These are phyloP conservation scores for Drosophila insularis DNA, from an alignment of 1,140 invertebrate species.

Conservation along the genomic window DNA sequence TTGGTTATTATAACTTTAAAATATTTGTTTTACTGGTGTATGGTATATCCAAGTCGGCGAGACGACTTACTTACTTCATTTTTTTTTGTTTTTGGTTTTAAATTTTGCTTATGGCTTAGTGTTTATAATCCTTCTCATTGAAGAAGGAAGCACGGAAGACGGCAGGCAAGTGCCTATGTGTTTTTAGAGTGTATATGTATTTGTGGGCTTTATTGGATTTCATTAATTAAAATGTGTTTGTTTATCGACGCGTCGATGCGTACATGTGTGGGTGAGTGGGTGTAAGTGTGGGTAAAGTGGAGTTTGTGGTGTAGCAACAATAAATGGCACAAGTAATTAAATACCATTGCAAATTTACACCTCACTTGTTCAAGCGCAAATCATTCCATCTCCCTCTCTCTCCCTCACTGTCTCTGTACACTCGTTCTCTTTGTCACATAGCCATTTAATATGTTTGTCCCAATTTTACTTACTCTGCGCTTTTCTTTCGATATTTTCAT, in stretches of 20 bases:
- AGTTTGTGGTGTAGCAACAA: constrained; percentile 10
- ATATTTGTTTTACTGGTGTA: too few species aligned
- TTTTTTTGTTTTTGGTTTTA: constrained; percentile 17
- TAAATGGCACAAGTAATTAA: constrained; percentile 64
- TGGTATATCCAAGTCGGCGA: too few species aligned
- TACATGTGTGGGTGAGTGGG: constrained; percentile 20
- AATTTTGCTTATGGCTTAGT: constrained; percentile 41
- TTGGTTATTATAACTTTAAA: too few species aligned
- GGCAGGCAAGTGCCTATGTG: constrained; percentile 1
- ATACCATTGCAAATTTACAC: constrained; percentile 69
- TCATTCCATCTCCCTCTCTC: background rate
- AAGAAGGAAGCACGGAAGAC: background rate
- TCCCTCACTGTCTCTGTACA: background rate
- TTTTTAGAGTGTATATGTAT: constrained; percentile 23
- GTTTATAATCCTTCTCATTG: constrained; percentile 47
- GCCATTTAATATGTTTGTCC: background rate
- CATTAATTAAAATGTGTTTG: constrained; percentile 75
- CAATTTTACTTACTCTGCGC: background rate
- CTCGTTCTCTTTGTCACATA: background rate
- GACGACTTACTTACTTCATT: too few species aligned
- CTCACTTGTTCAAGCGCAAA: constrained; percentile 53
- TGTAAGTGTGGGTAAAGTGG: constrained; percentile 12
- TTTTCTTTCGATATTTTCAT: constrained; percentile 40
- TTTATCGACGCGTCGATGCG: constrained; percentile 52
- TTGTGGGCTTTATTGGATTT: constrained; percentile 58